A percentile compares a stretch with the other conserved stretches of the same genome.
phyloP scores from a whole-genome alignment of 2,113 vertebrate genomes.

The Syngnathus typhle region DNA sequence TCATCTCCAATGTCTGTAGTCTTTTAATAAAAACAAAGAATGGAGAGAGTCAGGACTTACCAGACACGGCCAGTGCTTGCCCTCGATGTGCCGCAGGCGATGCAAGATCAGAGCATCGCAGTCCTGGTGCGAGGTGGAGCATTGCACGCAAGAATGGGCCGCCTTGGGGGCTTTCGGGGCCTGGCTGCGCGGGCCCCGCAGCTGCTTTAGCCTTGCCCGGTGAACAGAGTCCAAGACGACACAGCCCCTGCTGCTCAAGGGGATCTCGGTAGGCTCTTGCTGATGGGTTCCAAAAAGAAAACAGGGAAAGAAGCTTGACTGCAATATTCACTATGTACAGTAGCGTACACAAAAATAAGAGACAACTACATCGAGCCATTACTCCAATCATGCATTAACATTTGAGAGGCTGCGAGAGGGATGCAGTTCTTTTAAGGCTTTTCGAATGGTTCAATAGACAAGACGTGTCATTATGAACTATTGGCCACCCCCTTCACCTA shows the following conservation, averaged over 20 bases:
- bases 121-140: slow-evolving; percentile 63
- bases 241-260: slow-evolving; percentile 45
- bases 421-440: no score
- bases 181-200: slow-evolving; percentile 57
- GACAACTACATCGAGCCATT: no score
- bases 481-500: slow-evolving; percentile 15
- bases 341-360: no score
- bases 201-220: slow-evolving; percentile 62
- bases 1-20: no score
- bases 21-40: no score
- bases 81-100: slow-evolving; percentile 71
- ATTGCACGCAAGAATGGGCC: slow-evolving; percentile 68
- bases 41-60: slow-evolving; percentile 50
- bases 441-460: no score
- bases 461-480: neutral
- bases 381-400: no score
- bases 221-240: slow-evolving; percentile 54
- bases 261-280: slow-evolving; percentile 34
- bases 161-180: slow-evolving; percentile 54
- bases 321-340: no score
- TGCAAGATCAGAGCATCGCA: slow-evolving; percentile 75
- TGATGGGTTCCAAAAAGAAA: slow-evolving; percentile 34
- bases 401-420: no score
- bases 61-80: slow-evolving; percentile 77
- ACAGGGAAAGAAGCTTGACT: no score